A percentile compares a stretch with the other conserved stretches of the same genome.
phyloP scores from a whole-genome alignment of 2,888 invertebrate genomes.

The Ptychoptera albimana region DNA sequence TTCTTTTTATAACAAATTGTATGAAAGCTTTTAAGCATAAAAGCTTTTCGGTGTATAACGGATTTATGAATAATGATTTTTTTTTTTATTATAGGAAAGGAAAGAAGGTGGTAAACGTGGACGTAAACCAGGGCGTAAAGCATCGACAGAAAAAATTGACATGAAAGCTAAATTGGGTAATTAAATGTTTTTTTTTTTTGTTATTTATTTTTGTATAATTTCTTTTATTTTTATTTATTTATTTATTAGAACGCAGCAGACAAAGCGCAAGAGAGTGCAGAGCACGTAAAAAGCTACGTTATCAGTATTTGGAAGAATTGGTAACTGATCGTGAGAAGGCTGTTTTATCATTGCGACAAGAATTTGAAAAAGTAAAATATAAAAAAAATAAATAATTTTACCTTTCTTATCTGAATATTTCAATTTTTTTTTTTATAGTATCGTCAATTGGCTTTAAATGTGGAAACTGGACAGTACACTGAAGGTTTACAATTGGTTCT shows the following conservation, averaged over 20 bases:
- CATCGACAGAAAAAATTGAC: constrained; percentile 74
- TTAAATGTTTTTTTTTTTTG: too few relatives aligned
- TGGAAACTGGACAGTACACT: constrained; percentile 66
- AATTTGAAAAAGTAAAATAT: constrained; percentile 67
- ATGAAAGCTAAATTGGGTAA: constrained; percentile 85
- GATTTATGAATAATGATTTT: not conserved
- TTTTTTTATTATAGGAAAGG: constrained; percentile 30
- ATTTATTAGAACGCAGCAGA: constrained; percentile 68
- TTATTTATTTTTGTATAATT: not conserved
- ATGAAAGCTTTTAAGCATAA: too few relatives aligned
- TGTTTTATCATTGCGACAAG: constrained; percentile 70
- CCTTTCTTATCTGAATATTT: not conserved
- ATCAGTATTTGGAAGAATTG: constrained; percentile 91
- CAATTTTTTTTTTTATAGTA: constrained; percentile 49
- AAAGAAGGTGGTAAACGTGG: constrained; percentile 77
- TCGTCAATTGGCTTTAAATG: constrained; percentile 60
- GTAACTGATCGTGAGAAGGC: constrained; percentile 88
- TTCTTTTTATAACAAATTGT: too few relatives aligned
- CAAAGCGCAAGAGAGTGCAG: constrained; percentile 96
- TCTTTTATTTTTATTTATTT: constrained; percentile 2
- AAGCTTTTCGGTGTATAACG: too few relatives aligned
- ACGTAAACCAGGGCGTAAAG: constrained; percentile 74
- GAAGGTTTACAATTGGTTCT: constrained; percentile 61
- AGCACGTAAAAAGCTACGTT: constrained; percentile 88
- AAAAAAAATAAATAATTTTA: not conserved